Conservation (phyloP, 2,888 invertebrate genomes). For the Pheosia gnoma region DNA sequence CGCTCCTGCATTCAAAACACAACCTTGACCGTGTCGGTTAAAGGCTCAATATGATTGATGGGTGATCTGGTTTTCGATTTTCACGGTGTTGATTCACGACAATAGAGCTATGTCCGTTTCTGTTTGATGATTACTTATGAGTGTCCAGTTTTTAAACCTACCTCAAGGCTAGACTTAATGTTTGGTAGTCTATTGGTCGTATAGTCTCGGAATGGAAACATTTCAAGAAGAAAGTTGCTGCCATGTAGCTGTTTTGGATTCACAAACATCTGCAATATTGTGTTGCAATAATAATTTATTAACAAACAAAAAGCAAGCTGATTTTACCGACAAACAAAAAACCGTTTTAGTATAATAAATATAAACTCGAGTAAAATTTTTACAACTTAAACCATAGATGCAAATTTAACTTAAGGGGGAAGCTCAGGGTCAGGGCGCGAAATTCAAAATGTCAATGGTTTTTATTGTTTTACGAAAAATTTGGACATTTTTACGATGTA, state of each 20-base stretch:
- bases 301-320: background rate
- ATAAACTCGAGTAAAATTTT: slow-evolving; percentile 3
- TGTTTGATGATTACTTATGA: slow-evolving; percentile 65
- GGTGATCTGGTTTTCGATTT: slow-evolving; percentile 75
- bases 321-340: background rate
- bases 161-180: slow-evolving; percentile 68
- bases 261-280: background rate
- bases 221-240: slow-evolving; percentile 15
- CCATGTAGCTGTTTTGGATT: slow-evolving; percentile 1
- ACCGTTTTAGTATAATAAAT: slow-evolving; percentile 3
- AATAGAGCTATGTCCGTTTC: slow-evolving; percentile 72
- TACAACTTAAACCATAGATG: slow-evolving; percentile 8
- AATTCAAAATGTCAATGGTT: too few species aligned
- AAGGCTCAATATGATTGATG: slow-evolving; percentile 53
- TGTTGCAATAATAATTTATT: background rate
- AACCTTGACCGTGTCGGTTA: slow-evolving; percentile 70
- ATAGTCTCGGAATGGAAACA: slow-evolving; percentile 19
- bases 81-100: slow-evolving; percentile 80
- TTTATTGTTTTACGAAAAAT: too few species aligned
- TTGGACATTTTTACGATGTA: too few species aligned
- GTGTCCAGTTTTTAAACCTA: slow-evolving; percentile 73
- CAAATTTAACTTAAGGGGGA: slow-evolving; percentile 15
- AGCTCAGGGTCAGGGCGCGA: too few species aligned
- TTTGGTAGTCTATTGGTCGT: slow-evolving; percentile 19
- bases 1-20: slow-evolving; percentile 49